phyloP scores from a whole-genome alignment of 2,797 vertebrate genomes.

The Yasuhikotakia modesta region DNA sequence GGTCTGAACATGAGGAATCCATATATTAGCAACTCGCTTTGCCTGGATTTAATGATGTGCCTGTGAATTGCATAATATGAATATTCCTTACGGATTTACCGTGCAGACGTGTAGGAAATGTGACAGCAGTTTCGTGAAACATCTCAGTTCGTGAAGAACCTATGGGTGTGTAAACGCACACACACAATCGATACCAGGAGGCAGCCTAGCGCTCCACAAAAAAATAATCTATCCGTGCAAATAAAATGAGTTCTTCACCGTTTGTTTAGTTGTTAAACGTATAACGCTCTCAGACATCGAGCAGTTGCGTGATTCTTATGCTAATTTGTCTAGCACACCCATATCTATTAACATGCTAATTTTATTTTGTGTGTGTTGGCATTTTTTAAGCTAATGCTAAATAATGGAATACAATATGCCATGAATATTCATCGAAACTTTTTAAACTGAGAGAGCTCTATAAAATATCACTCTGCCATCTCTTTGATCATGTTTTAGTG shows the following conservation, averaged over 20 bases:
- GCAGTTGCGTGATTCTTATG: constrained; percentile 59
- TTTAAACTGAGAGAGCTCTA: constrained; percentile 28
- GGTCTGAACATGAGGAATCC: constrained; percentile 62
- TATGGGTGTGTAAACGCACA: not conserved
- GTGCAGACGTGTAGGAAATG: constrained; percentile 14
- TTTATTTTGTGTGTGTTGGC: constrained; percentile 52
- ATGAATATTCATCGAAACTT: constrained; percentile 58
- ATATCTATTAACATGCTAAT: constrained; percentile 66
- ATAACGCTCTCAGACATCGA: constrained; percentile 51
- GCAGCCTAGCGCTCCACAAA: not conserved
- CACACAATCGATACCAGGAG: constrained; percentile 1
- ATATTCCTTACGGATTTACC: constrained; percentile 23
- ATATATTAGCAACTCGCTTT: constrained; percentile 46
- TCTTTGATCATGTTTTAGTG: constrained; percentile 40
- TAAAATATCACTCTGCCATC: constrained; percentile 31
- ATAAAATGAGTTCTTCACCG: constrained; percentile 39
- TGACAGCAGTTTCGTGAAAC: not conserved
- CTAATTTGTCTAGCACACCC: constrained; percentile 63
- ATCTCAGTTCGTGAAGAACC: not conserved
- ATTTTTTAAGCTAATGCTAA: constrained; percentile 63
- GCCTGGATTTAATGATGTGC: constrained; percentile 43
- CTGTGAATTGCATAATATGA: constrained; percentile 45
- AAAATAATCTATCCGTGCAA: constrained; percentile 12
- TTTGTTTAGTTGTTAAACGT: constrained; percentile 42
- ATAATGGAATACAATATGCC: constrained; percentile 57